Conservation (phyloP, 2,797 vertebrate species). For the Anomalospiza imberbis region DNA sequence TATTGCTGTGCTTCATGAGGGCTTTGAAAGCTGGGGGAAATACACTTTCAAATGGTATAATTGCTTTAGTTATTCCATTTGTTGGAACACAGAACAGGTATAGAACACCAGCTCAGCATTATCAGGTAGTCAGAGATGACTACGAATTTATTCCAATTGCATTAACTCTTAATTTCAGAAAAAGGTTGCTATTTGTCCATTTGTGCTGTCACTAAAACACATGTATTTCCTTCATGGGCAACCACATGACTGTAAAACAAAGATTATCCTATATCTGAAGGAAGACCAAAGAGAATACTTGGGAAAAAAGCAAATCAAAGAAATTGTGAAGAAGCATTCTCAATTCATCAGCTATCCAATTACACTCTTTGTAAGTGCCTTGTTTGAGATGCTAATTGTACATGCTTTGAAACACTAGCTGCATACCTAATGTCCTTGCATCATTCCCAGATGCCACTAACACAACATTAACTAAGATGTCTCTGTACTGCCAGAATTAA, state of each 20-base stretch:
- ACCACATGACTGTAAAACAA: slow-evolving; percentile 74
- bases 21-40: neutral
- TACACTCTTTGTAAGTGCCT: slow-evolving; percentile 78
- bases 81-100: neutral
- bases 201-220: neutral
- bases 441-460: neutral
- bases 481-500: neutral
- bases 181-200: neutral
- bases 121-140: neutral
- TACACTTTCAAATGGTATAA: neutral
- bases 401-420: slow-evolving; percentile 25
- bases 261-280: slow-evolving; percentile 79
- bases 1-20: neutral
- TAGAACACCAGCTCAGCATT: neutral
- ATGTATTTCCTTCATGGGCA: slow-evolving; percentile 47
- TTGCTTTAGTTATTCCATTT: neutral
- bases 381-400: slow-evolving; percentile 51
- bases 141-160: neutral
- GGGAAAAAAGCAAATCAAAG: slow-evolving; percentile 81
- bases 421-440: slow-evolving; percentile 34
- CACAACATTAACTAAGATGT: neutral
- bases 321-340: slow-evolving; percentile 84
- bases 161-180: neutral
- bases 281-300: slow-evolving; percentile 81
- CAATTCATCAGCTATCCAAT: slow-evolving; percentile 88